These are phyloP conservation scores for Parauchenoglanis ngamensis DNA, from an alignment of 2,797 vertebrate genomes.

Conservation along the genomic window DNA sequence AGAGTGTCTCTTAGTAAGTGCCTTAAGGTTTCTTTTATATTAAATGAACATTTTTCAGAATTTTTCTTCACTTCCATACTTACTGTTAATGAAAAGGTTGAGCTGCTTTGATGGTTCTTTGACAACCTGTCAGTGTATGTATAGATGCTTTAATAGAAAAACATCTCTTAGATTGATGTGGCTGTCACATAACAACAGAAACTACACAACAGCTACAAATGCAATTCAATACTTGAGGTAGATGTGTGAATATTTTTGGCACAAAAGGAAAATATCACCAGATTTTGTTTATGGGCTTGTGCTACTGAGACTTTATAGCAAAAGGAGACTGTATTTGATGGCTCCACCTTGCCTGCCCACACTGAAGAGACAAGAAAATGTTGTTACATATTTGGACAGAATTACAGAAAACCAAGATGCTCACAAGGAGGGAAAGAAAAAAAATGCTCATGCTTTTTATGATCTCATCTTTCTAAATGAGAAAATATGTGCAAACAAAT, in stretches of 20 bases:
- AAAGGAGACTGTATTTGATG: background rate
- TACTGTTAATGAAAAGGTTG: background rate
- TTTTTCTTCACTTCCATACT: background rate
- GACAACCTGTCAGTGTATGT: background rate
- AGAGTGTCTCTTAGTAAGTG: background rate
- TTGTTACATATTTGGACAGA: background rate
- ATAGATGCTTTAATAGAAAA: background rate
- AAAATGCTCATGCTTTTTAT: background rate
- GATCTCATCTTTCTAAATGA: background rate
- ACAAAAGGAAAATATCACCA: background rate
- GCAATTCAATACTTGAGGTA: background rate
- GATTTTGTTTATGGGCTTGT: background rate
- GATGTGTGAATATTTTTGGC: background rate
- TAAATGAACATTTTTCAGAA: background rate
- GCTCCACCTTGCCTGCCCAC: background rate
- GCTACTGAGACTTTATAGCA: background rate
- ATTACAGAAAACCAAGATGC: background rate
- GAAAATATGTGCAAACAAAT: conserved; percentile 11
- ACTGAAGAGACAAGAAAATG: background rate
- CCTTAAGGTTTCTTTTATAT: background rate
- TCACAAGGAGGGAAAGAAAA: background rate
- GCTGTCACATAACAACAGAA: background rate
- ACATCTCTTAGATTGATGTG: background rate
- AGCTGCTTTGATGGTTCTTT: background rate
- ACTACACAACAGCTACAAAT: background rate